These are phyloP conservation scores for Ylistrum balloti DNA, from an alignment of 1,140 invertebrate genomes.

Conservation along the genomic window DNA sequence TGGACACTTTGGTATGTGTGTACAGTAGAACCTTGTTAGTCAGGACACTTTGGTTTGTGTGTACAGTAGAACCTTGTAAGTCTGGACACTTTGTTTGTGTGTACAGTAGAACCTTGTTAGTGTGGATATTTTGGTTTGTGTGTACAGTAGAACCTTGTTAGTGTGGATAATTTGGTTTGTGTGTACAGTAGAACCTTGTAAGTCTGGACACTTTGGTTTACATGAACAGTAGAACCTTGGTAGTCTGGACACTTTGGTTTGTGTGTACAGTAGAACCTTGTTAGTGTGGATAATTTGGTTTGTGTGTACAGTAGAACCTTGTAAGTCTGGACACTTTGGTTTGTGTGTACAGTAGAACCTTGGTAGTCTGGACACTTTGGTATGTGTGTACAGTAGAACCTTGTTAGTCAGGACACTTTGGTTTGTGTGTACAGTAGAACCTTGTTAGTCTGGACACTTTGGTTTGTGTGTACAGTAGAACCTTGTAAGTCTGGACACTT, in stretches of 20 bases:
- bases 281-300: slow-evolving; percentile 26
- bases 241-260: not conserved
- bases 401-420: not conserved
- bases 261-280: slow-evolving; percentile 8
- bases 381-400: not conserved
- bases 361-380: slow-evolving; percentile 22
- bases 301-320: slow-evolving; percentile 18
- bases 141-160: not conserved
- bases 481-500: not conserved
- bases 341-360: slow-evolving; percentile 27
- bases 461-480: no score
- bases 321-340: slow-evolving; percentile 33
- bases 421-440: no score
- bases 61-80: slow-evolving; percentile 12
- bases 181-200: not conserved
- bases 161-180: not conserved
- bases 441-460: no score
- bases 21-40: slow-evolving; percentile 1
- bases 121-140: not conserved
- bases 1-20: not conserved
- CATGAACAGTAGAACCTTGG: slow-evolving; percentile 16
- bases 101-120: slow-evolving; percentile 21
- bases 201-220: not conserved
- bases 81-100: slow-evolving; percentile 17
- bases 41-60: not conserved